A percentile compares a stretch with the other conserved stretches of the same genome.
Evolutionary conservation across 2,797 vertebrate genomes (phyloP).

Genomic region (Gambelia wislizenii): DNA sequence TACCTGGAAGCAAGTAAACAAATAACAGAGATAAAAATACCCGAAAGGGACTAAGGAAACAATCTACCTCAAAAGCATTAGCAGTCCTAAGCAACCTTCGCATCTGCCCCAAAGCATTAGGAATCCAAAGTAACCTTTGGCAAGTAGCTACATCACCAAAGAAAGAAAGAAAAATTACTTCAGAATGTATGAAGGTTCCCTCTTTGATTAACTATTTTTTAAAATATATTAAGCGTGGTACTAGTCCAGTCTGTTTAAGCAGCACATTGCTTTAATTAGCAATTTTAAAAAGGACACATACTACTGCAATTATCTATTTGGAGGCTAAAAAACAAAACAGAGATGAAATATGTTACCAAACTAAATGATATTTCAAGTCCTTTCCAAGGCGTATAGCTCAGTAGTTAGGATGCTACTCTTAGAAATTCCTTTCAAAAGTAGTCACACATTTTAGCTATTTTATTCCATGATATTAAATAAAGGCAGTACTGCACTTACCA

Average conservation of each 20-base stretch:
- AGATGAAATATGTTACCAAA: neutral
- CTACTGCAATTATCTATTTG: neutral
- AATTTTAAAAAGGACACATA: neutral
- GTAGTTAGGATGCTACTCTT: neutral
- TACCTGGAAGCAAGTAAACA: conserved; percentile 81
- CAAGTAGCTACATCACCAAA: neutral
- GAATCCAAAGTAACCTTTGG: too few relatives aligned
- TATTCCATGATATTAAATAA: neutral
- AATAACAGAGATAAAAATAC: neutral
- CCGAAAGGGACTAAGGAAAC: neutral
- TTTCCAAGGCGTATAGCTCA: neutral
- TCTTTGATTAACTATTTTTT: neutral
- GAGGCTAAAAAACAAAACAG: neutral
- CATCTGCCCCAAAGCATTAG: too few relatives aligned
- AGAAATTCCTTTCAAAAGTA: neutral
- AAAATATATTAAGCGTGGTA: neutral
- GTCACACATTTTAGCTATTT: neutral
- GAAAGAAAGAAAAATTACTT: neutral
- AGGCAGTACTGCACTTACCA: conserved; percentile 79
- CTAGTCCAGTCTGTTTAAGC: neutral
- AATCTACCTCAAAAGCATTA: neutral
- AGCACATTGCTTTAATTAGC: neutral
- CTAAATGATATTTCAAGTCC: neutral
- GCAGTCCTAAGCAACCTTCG: neutral
- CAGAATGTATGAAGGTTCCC: neutral